These are phyloP conservation scores for Alosa alosa DNA, from an alignment of 2,113 vertebrate species.

Conservation along the genomic window DNA sequence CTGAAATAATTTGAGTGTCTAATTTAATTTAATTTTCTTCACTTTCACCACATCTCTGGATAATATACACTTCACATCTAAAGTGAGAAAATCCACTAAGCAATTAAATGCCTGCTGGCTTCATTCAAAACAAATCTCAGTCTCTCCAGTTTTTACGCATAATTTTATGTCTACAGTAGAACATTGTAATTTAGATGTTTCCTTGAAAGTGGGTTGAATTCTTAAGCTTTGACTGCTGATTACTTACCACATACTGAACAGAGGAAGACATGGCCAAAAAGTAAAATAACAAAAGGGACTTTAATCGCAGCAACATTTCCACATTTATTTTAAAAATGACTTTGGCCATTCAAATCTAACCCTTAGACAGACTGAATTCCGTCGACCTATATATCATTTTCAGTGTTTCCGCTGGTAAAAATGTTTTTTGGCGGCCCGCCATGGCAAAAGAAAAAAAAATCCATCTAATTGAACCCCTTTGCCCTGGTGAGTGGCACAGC, in stretches of 20 bases:
- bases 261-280: not conserved
- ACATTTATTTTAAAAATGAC: not conserved
- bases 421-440: too few relatives aligned
- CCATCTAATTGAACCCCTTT: too few relatives aligned
- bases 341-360: not conserved
- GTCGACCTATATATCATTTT: too few relatives aligned
- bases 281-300: not conserved
- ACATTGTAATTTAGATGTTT: not conserved
- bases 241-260: not conserved
- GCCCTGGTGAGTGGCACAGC: too few relatives aligned
- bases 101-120: constrained; percentile 14
- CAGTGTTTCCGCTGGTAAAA: too few relatives aligned
- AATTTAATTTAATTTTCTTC: constrained; percentile 13
- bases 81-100: constrained; percentile 7
- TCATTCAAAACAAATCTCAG: not conserved
- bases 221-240: not conserved
- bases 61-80: constrained; percentile 4
- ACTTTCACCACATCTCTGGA: not conserved
- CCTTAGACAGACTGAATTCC: too few relatives aligned
- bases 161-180: not conserved
- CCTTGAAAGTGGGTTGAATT: not conserved
- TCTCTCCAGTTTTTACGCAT: not conserved
- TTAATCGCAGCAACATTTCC: not conserved
- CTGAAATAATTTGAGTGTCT: constrained; percentile 24
- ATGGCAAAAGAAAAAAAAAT: too few relatives aligned